Evolutionary conservation across 1,140 invertebrate species (phyloP), one percentile per base, ranked within the genome.

Genomic region (Pseudomyrmex dendroicus): DNA sequence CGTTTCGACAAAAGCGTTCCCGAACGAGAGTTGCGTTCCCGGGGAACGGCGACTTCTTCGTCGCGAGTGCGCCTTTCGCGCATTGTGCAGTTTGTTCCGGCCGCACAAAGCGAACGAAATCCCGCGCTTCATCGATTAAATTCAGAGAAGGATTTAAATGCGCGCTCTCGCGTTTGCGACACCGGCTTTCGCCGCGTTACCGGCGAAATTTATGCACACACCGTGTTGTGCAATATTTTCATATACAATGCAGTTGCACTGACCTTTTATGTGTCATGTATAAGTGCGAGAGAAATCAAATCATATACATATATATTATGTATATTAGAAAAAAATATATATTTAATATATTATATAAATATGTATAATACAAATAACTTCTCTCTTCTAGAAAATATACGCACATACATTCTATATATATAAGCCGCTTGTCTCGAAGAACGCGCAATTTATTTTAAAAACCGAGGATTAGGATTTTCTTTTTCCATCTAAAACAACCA

Each of bases 121-220:
- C 35, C 20, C 20, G 66, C 20, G 66, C 76, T 35, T 70, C 22
- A 66, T 59, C 66, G 76, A 80, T 72, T 72, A 72, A 70, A 80
- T 72, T 59, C 48, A 59, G 59, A 80, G 48, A 35, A 46, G 62
- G 62, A 54, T 66, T 66, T 48, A 66, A 59, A 66, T 7, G 15
- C 8, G 74, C 25, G 25, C 25, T 25, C 25, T 46, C 35, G 76
- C 54, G 17, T 17, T 70, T 20, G 76, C 63, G n/a, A 22, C 15
- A 50, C 48, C 61, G 35, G 35, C 35, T 78, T 78, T 68, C 48
- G 44, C 52, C 17, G 44, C 54, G 62, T 35, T 64, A 48, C 54
- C 54, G 17, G 13, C 13, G 35, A 68, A 56, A 25, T 1, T 35
- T 35, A 70, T 15, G 52, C 10, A 13, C 46, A 68, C 2, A 8